A percentile compares a stretch with the other conserved stretches of the same genome.
phyloP scores from a whole-genome alignment of 2,797 vertebrate genomes.

The Peromyscus eremicus region DNA sequence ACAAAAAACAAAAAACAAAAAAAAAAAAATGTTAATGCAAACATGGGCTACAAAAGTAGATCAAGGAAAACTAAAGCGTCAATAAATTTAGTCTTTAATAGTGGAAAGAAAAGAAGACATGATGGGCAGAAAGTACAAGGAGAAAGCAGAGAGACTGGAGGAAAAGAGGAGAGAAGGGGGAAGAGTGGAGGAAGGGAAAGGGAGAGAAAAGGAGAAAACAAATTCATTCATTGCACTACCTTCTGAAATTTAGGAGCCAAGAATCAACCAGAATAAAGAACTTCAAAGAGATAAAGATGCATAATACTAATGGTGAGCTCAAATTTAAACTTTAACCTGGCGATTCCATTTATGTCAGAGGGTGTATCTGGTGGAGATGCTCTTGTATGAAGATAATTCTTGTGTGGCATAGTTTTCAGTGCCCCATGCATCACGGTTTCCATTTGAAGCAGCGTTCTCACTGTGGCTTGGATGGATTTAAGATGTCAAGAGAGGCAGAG shows the following conservation, averaged over 20 bases:
- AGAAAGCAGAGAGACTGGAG: neutral
- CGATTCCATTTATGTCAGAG: neutral
- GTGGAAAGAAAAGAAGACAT: neutral
- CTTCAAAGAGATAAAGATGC: neutral
- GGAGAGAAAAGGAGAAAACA: neutral
- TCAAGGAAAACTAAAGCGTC: neutral
- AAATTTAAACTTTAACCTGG: neutral
- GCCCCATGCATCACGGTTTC: neutral
- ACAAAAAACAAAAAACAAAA: too few relatives aligned
- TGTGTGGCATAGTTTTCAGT: neutral
- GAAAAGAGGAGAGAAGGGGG: neutral
- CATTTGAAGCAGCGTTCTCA: neutral
- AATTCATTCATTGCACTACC: neutral
- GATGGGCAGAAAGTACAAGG: neutral
- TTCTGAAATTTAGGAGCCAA: neutral
- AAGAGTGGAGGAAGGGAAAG: neutral
- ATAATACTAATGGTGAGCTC: neutral
- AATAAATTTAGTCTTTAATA: neutral
- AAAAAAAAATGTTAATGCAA: constrained; percentile 30
- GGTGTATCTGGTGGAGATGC: neutral
- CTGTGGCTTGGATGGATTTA: neutral
- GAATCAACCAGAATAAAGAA: constrained; percentile 28
- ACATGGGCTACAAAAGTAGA: neutral
- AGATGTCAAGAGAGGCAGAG: neutral
- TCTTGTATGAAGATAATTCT: neutral